Evolutionary conservation across 1,140 invertebrate species (phyloP).

Genomic region (Lysiphlebus fabarum): DNA sequence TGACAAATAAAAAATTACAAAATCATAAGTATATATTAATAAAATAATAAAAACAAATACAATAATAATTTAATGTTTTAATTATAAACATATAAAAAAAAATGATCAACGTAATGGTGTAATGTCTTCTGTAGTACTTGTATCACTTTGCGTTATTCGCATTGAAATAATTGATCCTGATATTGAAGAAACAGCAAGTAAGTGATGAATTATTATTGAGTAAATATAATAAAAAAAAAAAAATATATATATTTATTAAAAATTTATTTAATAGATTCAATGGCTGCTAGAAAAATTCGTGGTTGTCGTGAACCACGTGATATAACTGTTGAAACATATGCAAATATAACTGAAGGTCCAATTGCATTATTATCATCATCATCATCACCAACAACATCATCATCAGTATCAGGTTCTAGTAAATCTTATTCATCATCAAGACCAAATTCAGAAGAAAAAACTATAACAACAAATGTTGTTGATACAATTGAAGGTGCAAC

Average conservation of each 20-base stretch:
- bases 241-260: too few relatives aligned
- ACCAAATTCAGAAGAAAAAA: conserved; percentile 52
- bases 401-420: conserved; percentile 35
- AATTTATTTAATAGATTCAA: conserved; percentile 31
- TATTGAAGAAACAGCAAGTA: conserved; percentile 43
- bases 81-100: conserved; percentile 28
- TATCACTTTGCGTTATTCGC: conserved; percentile 60
- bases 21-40: too few relatives aligned
- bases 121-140: conserved; percentile 54
- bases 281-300: conserved; percentile 53
- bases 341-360: conserved; percentile 52
- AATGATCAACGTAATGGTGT: conserved; percentile 28
- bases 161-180: conserved; percentile 55
- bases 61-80: conserved; percentile 14
- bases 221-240: too few relatives aligned
- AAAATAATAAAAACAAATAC: background rate
- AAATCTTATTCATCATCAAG: conserved; percentile 42
- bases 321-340: conserved; percentile 66
- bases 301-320: conserved; percentile 61
- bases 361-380: conserved; percentile 34
- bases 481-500: conserved; percentile 49
- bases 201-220: conserved; percentile 24
- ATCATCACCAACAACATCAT: conserved; percentile 33
- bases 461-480: conserved; percentile 44
- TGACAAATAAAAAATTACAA: too few relatives aligned